Evolutionary conservation across 2,797 vertebrate genomes (phyloP), one percentile per base, ranked within the genome.

Genomic region (Squalus acanthias): DNA sequence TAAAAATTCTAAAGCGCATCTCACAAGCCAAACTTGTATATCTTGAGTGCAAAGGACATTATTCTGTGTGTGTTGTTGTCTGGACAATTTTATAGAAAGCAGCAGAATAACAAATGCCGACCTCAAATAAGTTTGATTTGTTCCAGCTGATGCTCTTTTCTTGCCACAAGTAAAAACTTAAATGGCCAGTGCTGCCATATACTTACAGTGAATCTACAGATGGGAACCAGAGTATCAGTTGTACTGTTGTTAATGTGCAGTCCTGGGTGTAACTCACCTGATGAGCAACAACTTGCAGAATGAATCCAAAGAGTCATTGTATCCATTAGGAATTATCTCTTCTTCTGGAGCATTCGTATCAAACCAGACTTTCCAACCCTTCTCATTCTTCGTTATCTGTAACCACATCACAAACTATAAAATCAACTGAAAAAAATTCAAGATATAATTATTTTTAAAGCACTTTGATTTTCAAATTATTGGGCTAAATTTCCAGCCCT

Each of bases 251-350:
- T 65, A 93, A 46, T 24, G 22, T 93, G 6, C 29, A n/a, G 33
- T 93, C 7, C 17, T 57, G 94, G 26, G 46, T 95, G 46, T 50
- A 95, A 57, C 88, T 97, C 91, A 99, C 98, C 98, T 98, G 97
- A 98, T 98, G 6, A 99, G 97, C 96, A 99, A 97, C 96, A 98
- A 98, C 96, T 98, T 98, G n/a, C 96, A 97, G 96, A 98, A 99
- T 33, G 98, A 98, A 92, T 98, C 98, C 15, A 98, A 97, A 0
- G 98, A 97, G 85, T 98, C 97, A 22, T 97, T 98, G 95, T 98
- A 98, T 96, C 98, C 98, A 96, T 98, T 97, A 57, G 98, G 98
- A 74, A 98, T 98, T 79, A 98, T 95, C 96, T 97, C 98, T 96
- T 99, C 98, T 97, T 99, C 98, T 0, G 98, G 98, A 95, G 98